phyloP scores from a whole-genome alignment of 2,113 vertebrate genomes.

The Rhizomys pruinosus region DNA sequence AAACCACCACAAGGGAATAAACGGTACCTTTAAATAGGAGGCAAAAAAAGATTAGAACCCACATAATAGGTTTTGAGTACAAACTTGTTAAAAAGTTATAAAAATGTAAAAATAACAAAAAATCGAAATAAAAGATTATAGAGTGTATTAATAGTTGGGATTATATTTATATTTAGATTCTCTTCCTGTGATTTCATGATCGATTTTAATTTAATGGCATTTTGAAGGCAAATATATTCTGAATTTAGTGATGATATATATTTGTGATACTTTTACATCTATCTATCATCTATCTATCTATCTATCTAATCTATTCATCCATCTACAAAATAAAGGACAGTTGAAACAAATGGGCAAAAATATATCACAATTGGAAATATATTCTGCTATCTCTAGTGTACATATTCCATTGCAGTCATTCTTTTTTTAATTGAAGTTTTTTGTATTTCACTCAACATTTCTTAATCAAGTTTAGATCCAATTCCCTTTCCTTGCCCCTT shows the following conservation, averaged over 20 bases:
- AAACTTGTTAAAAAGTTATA: background rate
- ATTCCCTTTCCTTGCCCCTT: no score
- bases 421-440: no score
- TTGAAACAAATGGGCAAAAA: background rate
- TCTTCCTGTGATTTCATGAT: slow-evolving; percentile 5
- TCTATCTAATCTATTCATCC: no score
- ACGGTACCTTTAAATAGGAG: background rate
- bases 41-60: background rate
- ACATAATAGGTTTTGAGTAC: background rate
- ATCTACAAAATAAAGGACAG: background rate
- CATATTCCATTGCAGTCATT: background rate
- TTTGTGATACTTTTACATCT: no score
- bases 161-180: background rate
- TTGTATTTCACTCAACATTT: no score
- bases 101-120: no score
- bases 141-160: background rate
- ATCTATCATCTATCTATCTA: no score
- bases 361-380: background rate
- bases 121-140: background rate
- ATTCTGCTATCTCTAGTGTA: background rate
- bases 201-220: background rate
- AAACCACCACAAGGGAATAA: no score
- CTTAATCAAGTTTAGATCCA: no score
- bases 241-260: background rate
- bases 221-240: background rate